These are phyloP conservation scores for Spea multiplicata DNA, from an alignment of 2,113 vertebrate species.

Conservation along the genomic window DNA sequence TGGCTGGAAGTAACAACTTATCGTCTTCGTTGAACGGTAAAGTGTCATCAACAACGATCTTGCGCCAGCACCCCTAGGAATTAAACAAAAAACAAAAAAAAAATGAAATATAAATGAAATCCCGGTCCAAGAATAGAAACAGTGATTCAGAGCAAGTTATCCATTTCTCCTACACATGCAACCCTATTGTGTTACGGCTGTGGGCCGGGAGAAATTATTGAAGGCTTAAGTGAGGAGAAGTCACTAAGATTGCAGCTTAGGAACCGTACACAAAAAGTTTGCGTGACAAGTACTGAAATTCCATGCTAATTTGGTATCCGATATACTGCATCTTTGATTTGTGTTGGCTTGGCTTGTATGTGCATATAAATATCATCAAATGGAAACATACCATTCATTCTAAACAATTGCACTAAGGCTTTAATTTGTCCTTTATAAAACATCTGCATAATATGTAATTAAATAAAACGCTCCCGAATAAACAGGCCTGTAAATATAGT, in stretches of 20 bases:
- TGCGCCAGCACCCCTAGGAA: constrained; percentile 89
- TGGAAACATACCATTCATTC: constrained; percentile 39
- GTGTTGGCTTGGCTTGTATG: constrained; percentile 16
- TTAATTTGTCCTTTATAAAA: constrained; percentile 52
- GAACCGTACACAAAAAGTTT: constrained; percentile 33
- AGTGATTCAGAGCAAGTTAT: constrained; percentile 15
- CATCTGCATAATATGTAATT: constrained; percentile 53
- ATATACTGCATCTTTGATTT: constrained; percentile 31
- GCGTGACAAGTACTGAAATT: constrained; percentile 15
- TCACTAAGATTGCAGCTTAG: constrained; percentile 43
- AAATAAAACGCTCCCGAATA: constrained; percentile 28
- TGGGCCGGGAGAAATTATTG: constrained; percentile 40
- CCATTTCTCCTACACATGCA: constrained; percentile 7
- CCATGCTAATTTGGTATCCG: constrained; percentile 39
- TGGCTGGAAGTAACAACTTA: constrained; percentile 81
- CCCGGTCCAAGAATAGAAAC: constrained; percentile 28
- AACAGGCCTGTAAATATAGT: constrained; percentile 10
- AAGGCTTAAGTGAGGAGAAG: constrained; percentile 47
- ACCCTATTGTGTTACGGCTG: constrained; percentile 9
- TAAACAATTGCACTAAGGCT: constrained; percentile 50
- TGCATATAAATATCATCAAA: constrained; percentile 31
- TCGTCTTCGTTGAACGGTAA: constrained; percentile 84
- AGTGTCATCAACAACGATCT: constrained; percentile 83
- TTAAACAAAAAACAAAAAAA: constrained; percentile 29
- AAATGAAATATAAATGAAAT: constrained; percentile 19